Evolutionary conservation across 92 coral and sea anemone species (phyloP), one percentile per base, ranked within the genome.

Genomic region (Actinernus sp.): DNA sequence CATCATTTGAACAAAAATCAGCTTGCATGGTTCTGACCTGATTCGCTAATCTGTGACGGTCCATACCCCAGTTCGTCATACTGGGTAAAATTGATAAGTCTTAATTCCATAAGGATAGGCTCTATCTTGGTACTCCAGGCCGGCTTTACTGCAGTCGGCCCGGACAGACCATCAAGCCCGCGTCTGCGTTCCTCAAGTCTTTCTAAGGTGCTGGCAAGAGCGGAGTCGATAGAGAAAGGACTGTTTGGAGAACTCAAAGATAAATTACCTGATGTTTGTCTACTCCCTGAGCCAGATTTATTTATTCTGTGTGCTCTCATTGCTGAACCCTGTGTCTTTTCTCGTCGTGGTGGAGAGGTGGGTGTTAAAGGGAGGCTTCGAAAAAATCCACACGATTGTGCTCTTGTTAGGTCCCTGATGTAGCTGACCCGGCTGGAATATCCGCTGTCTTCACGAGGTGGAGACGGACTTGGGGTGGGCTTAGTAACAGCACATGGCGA

Each of bases 71-170:
- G 56, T 47, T 73, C 71, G 26, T 91, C 97, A 30, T 93, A 90
- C 33, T 81, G 70, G 1, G 94, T 93, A 50, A 93, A 90, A 39
- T 93, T 93, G 5, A 93, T 93, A 24, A 86, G 64, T 37, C 83
- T 93, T 25, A 93, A 53, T 36, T 93, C 97, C 89, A 93, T 79
- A 2, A 90, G 64, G 17, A 90, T 83, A 3, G 97, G 98, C 18
- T 75, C 73, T 0, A 93, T 92, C n/a, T n/a, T 0, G 87, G 88
- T 29, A 61, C 14, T 8, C 73, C 58, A 27, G 64, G 22, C 88
- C 74, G 77, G 54, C 63, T 70, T 36, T 76, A 69, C 21, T 4
- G 8, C 19, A 9, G 5, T 45, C 4, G 30, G 56, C 41, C 41
- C 41, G 14, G 8, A 34, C 6, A 14, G 6, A 6, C 41, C 41